Evolutionary conservation across 2,888 invertebrate genomes (phyloP).

Genomic region (Drepana falcataria): DNA sequence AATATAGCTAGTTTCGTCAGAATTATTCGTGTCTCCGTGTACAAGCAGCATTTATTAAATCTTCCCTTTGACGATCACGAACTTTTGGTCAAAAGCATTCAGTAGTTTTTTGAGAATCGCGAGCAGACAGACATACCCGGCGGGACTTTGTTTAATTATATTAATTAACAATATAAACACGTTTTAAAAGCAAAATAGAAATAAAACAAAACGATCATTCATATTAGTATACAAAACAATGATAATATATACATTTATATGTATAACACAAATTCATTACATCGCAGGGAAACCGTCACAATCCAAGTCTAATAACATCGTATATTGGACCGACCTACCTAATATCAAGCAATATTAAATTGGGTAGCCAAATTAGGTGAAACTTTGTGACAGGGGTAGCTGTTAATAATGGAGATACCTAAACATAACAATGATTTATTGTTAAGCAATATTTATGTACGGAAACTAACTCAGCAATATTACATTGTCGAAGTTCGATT

Average conservation of each 20-base stretch:
- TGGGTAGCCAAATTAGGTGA: conserved; percentile 27
- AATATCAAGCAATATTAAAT: conserved; percentile 37
- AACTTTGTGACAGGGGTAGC: conserved; percentile 26
- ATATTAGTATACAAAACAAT: too few species aligned
- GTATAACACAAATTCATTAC: not conserved
- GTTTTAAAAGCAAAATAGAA: too few species aligned
- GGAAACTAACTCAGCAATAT: conserved; percentile 4
- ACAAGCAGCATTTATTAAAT: too few species aligned
- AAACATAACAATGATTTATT: conserved; percentile 15
- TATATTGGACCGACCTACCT: conserved; percentile 3
- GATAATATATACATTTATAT: not conserved
- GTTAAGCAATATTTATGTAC: conserved; percentile 10
- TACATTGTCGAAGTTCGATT: not conserved
- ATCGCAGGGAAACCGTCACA: not conserved
- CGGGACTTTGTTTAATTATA: too few species aligned
- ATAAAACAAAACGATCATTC: too few species aligned
- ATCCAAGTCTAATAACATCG: not conserved
- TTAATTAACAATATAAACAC: too few species aligned
- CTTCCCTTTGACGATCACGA: too few species aligned
- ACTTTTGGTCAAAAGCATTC: too few species aligned
- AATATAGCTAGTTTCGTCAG: too few species aligned
- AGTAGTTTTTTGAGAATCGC: too few species aligned
- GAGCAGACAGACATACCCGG: too few species aligned
- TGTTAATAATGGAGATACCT: conserved; percentile 21
- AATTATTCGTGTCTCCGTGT: too few species aligned